Conservation (phyloP, 1,140 invertebrate genomes). For the Varroa destructor region DNA sequence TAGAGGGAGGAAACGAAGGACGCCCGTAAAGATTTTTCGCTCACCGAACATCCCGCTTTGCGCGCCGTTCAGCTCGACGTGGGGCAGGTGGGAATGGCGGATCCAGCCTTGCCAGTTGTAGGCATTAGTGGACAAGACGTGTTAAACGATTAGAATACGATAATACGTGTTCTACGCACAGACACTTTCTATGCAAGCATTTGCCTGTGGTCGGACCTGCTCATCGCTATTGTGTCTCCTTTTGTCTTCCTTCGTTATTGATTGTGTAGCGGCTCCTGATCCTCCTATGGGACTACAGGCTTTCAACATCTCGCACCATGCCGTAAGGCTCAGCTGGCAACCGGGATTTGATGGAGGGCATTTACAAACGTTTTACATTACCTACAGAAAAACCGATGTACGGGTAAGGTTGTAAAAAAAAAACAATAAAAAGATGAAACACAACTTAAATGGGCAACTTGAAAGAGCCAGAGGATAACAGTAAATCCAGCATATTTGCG, state of each 20-base stretch:
- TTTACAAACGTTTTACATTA: constrained; percentile 18
- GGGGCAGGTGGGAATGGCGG: no score
- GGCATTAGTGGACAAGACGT: no score
- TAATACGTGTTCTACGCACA: no score
- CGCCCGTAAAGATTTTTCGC: no score
- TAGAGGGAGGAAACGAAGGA: no score
- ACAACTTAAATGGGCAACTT: background rate
- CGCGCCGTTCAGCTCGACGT: no score
- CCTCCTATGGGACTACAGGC: constrained; percentile 12
- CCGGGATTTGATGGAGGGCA: constrained; percentile 20
- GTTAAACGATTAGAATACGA: no score
- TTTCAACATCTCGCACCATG: constrained; percentile 23
- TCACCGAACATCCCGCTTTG: no score
- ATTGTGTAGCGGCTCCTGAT: constrained; percentile 10
- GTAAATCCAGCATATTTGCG: background rate
- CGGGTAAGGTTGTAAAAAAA: background rate
- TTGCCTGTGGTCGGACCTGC: background rate
- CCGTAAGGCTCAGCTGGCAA: background rate
- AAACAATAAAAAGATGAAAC: background rate
- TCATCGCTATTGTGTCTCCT: background rate
- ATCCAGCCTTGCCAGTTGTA: no score
- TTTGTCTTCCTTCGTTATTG: background rate
- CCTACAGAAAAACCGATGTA: background rate
- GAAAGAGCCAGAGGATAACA: background rate
- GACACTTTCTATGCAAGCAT: no score